Evolutionary conservation across 2,888 invertebrate species (phyloP).

Genomic region (Lithophane semibrunnea): DNA sequence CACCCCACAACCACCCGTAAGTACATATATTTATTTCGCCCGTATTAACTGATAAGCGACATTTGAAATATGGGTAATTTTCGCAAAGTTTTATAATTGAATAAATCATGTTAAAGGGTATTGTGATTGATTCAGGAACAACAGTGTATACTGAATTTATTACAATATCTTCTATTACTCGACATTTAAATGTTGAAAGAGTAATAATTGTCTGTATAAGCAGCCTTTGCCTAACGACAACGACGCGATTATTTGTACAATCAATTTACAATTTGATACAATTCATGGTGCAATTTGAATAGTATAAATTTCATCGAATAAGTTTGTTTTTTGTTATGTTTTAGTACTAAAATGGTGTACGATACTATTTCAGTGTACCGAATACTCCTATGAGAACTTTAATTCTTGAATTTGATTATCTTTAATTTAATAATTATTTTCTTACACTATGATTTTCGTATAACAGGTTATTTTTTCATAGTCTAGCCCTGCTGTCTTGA

Average conservation of each 20-base stretch:
- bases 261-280: conserved; percentile 6
- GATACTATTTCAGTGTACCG: conserved; percentile 18
- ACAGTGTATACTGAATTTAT: not conserved
- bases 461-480: not conserved
- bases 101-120: not conserved
- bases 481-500: not conserved
- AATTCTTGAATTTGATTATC: not conserved
- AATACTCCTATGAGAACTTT: not conserved
- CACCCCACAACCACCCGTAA: conserved; percentile 88
- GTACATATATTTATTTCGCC: conserved; percentile 61
- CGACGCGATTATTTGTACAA: not conserved
- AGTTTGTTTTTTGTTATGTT: conserved; percentile 7
- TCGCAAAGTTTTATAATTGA: conserved; percentile 11
- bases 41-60: not conserved
- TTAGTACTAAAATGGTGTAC: conserved; percentile 8
- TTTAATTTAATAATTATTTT: not conserved
- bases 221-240: conserved; percentile 29
- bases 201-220: not conserved
- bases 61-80: not conserved
- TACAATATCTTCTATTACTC: not conserved
- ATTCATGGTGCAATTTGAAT: conserved; percentile 8
- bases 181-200: not conserved
- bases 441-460: not conserved
- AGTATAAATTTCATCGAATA: not conserved
- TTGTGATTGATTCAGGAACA: not conserved